Percentiles rank a stretch among this genome's conserved stretches.
Conservation (phyloP, 2,888 invertebrate genomes). For the Rotaria socialis region DNA sequence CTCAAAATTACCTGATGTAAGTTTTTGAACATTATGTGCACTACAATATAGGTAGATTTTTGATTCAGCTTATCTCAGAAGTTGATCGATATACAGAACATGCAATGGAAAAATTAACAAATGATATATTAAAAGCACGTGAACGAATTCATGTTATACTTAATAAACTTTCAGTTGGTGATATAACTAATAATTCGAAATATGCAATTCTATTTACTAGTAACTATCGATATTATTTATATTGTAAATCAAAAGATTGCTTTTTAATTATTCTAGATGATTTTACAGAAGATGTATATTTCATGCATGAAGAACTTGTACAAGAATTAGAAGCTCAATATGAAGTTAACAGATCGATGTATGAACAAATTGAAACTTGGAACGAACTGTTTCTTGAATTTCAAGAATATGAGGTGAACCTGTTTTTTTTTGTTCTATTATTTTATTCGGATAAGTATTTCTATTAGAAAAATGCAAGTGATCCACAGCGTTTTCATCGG, state of each 20-base stretch:
- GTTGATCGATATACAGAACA: conserved; percentile 35
- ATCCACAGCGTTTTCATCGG: conserved; percentile 11
- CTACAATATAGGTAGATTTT: too few species aligned
- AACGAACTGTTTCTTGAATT: conserved; percentile 9
- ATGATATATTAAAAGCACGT: conserved; percentile 29
- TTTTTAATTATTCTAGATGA: background rate
- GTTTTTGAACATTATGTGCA: background rate
- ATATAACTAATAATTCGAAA: background rate
- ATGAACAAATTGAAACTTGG: conserved; percentile 14
- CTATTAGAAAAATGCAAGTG: background rate
- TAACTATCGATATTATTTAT: background rate
- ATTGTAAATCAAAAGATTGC: too few species aligned
- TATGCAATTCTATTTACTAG: background rate
- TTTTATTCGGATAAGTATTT: background rate
- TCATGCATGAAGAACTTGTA: conserved; percentile 17
- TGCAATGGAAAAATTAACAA: conserved; percentile 33
- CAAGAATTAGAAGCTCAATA: conserved; percentile 35
- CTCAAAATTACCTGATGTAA: conserved; percentile 27
- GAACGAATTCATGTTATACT: conserved; percentile 29
- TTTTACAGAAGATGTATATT: conserved; percentile 29
- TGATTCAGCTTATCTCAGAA: conserved; percentile 8
- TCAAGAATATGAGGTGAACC: conserved; percentile 4
- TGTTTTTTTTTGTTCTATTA: background rate
- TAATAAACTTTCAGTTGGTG: background rate
- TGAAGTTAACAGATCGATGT: background rate